Conservation (phyloP, 2,888 invertebrate genomes). For the Synergus umbraculus region DNA sequence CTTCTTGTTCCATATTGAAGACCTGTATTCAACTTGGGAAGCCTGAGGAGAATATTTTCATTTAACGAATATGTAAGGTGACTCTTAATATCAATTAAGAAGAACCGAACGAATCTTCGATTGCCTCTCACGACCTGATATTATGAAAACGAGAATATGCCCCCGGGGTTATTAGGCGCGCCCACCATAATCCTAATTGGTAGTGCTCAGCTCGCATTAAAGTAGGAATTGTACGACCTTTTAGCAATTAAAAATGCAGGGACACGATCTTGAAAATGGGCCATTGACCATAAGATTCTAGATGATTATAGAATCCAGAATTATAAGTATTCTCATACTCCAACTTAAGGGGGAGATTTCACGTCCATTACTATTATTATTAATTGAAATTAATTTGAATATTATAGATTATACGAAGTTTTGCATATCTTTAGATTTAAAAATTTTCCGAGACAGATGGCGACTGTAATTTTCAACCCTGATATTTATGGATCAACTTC, state of each 20-base stretch:
- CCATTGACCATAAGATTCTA: not conserved
- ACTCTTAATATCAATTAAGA: not conserved
- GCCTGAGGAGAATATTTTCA: not conserved
- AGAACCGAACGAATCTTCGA: not conserved
- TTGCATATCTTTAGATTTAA: not conserved
- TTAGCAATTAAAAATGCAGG: not conserved
- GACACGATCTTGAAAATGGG: not conserved
- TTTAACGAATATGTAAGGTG: not conserved
- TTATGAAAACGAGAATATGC: not conserved
- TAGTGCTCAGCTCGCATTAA: not conserved
- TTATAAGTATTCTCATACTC: not conserved
- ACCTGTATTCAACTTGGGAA: not conserved
- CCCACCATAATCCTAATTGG: not conserved
- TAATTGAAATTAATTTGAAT: too few relatives aligned
- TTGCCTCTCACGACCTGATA: constrained; percentile 7
- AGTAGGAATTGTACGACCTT: not conserved
- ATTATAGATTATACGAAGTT: not conserved
- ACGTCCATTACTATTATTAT: too few relatives aligned
- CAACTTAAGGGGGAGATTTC: too few relatives aligned
- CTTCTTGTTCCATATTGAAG: not conserved
- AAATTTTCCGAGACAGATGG: not conserved
- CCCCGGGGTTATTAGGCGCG: not conserved
- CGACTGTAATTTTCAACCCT: not conserved
- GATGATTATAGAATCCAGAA: not conserved
- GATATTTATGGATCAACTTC: not conserved